phyloP scores from a whole-genome alignment of 2,888 invertebrate genomes.

The Megaustenia siamemsis region DNA sequence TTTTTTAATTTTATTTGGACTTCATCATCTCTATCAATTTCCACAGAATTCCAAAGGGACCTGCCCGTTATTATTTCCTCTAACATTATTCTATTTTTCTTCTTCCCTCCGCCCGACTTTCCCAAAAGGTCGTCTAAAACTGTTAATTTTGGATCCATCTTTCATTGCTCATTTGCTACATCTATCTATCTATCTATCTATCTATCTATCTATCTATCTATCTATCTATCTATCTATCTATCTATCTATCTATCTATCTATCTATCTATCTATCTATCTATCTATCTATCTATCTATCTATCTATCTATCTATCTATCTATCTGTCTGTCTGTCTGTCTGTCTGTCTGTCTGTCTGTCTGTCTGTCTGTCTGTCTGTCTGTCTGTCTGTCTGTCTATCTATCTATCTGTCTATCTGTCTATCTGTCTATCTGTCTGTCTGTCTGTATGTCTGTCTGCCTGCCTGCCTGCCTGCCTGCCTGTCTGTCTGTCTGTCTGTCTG shows the following conservation, averaged over 20 bases:
- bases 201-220: not conserved
- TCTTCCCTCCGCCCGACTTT: not conserved
- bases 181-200: not conserved
- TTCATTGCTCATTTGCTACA: not conserved
- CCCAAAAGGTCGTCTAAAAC: conserved; percentile 7
- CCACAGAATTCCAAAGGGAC: conserved; percentile 41
- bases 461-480: no score
- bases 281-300: not conserved
- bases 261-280: not conserved
- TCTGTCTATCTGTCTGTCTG: not conserved
- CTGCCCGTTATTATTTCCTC: conserved; percentile 35
- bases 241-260: no score
- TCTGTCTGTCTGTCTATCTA: not conserved
- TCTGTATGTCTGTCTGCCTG: no score
- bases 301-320: not conserved
- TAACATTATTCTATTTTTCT: conserved; percentile 36
- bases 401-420: not conserved
- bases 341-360: not conserved
- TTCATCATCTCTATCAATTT: conserved; percentile 48
- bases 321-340: no score
- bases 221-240: not conserved
- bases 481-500: no score
- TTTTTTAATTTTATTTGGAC: conserved; percentile 49
- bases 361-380: no score
- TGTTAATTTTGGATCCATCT: conserved; percentile 30